Evolutionary conservation across 1,140 invertebrate genomes (phyloP).

Genomic region (Oppia nitens): DNA sequence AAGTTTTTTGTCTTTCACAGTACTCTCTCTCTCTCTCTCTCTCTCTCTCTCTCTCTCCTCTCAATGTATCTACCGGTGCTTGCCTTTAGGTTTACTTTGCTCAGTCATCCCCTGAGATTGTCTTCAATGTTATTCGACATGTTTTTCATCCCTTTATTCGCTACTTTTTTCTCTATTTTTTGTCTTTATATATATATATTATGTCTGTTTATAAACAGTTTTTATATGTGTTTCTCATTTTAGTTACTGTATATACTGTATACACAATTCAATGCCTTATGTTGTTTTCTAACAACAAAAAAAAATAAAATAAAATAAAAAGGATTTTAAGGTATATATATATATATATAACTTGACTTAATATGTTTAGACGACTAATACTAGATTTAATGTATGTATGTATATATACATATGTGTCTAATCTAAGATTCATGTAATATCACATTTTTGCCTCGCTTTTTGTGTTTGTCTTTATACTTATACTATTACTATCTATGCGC

Average conservation of each 20-base stretch:
- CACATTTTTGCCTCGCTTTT: neutral
- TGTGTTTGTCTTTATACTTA: neutral
- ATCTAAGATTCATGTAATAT: neutral
- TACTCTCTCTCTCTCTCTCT: neutral
- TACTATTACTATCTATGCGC: neutral
- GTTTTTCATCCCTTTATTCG: neutral
- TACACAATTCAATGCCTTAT: no score
- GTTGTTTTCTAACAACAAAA: no score
- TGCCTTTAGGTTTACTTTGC: no score
- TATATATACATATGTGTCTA: neutral
- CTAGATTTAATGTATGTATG: neutral
- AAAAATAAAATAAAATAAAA: no score
- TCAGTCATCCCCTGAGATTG: neutral
- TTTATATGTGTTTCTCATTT: neutral
- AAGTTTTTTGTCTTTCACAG: neutral
- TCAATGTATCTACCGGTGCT: no score
- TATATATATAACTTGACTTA: neutral
- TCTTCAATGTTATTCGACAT: neutral
- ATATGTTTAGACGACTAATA: neutral
- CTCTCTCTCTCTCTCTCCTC: no score
- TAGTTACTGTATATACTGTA: no score
- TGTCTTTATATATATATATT: no score
- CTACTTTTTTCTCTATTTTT: no score
- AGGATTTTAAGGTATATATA: neutral
- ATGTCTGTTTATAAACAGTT: no score